Base-by-base conservation (phyloP, 2,888 invertebrate species). In the Drosophila cyrtoloma region DNA sequence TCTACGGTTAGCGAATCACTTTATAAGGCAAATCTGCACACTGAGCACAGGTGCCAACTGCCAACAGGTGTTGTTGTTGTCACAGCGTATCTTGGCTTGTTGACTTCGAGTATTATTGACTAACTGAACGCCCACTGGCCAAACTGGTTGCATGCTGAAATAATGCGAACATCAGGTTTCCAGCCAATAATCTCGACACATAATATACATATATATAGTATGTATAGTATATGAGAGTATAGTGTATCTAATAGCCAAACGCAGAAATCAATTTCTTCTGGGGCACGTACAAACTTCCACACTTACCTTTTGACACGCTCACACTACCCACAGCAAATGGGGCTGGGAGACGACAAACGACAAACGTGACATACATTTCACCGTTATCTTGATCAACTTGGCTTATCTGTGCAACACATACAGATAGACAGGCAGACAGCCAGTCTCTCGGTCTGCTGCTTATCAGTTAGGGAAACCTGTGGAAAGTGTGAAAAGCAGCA, bases 311-410 rank as follows among this genome's bases (percentile, higher is more conserved):
- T 51, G 55, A 39, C 71, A 78, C 58, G 79, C 77, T 79, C 64
- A 61, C 63, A 60, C 75, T 86, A 71, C 71, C 59, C 80, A 75
- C 80, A 71, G 50, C 69, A 73, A 64, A 72, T 57, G 51, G 60
- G 55, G 59, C 26, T 56, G 57, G 42, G 33, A 68, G 65, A 70
- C 30, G 30, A 67, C 70, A 76, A 74, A 71, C 73, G 68, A 67
- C 83, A 85, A 75, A 89, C 89, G 87, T 89, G 85, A 85, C 89
- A 89, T 72, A 85, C 87, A 75, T 85, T 81, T 65, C 63, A 56
- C 58, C 71, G 64, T 84, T 89, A 85, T 85, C 85, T 70, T 55
- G 76, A 77, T 79, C 30, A 51, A 52, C 35, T 66, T 42, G 10
- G 52, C 57, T 79, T 80, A 71, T 83, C 86, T 68, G 28, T 33